Evolutionary conservation across 2,113 vertebrate genomes (phyloP).

Genomic region (Pitta sordida): DNA sequence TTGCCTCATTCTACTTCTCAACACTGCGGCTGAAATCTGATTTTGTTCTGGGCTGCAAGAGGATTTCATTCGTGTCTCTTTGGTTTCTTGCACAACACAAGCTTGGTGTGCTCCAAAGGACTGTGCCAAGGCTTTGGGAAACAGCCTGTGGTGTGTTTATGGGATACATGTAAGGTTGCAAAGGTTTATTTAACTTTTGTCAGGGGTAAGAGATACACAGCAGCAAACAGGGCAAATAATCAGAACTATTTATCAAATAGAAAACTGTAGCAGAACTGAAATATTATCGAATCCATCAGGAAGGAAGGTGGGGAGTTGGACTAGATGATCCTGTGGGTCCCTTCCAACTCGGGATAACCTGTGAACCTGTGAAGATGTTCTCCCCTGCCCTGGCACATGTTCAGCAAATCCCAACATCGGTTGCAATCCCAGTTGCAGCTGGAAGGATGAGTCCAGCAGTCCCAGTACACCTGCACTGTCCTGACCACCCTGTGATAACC

Average conservation of each 20-base stretch:
- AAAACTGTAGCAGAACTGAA: not conserved
- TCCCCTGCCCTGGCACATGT: not conserved
- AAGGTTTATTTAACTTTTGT: not conserved
- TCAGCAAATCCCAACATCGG: not conserved
- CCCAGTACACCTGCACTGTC: not conserved
- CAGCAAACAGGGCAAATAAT: not conserved
- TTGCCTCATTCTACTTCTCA: not conserved
- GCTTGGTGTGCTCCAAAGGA: not conserved
- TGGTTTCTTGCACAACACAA: not conserved
- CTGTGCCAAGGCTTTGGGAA: not conserved
- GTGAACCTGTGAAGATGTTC: too few relatives aligned
- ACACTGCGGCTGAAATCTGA: fast-evolving
- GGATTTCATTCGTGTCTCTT: not conserved
- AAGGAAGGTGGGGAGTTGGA: too few relatives aligned
- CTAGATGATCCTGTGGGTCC: too few relatives aligned
- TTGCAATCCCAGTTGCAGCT: fast-evolving
- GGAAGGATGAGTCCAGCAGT: not conserved
- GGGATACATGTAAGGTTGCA: not conserved
- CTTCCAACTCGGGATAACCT: too few relatives aligned
- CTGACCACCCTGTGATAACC: not conserved
- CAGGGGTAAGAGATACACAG: not conserved
- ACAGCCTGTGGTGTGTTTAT: not conserved
- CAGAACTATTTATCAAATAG: not conserved
- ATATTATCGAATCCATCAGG: not conserved
- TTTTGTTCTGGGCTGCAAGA: not conserved